These are phyloP conservation scores for Cottus gobio DNA, from an alignment of 2,113 vertebrate species.

Conservation along the genomic window DNA sequence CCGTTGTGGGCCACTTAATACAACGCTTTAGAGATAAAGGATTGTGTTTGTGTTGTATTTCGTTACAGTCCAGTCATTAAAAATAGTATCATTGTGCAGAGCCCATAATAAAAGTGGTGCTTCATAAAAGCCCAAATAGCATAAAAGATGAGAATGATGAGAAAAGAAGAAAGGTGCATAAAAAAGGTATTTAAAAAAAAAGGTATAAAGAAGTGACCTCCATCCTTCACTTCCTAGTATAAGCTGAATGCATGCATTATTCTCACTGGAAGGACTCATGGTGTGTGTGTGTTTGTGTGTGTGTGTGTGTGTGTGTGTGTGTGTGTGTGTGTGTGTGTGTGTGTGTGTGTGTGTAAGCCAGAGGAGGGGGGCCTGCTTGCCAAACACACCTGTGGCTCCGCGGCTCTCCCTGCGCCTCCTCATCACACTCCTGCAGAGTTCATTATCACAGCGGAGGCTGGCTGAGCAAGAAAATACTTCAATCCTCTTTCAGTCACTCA, in stretches of 20 bases:
- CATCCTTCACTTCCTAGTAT: conserved; percentile 25
- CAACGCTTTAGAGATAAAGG: conserved; percentile 18
- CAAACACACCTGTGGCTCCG: conserved; percentile 59
- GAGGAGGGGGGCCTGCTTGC: conserved; percentile 2
- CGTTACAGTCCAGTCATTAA: conserved; percentile 39
- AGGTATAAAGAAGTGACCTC: conserved; percentile 36
- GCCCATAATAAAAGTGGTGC: conserved; percentile 31
- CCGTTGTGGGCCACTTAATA: conserved; percentile 30
- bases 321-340: conserved; percentile 15
- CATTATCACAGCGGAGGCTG: conserved; percentile 68
- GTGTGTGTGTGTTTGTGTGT: conserved; percentile 27
- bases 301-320: conserved; percentile 21
- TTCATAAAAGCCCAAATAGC: conserved; percentile 33
- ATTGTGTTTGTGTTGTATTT: conserved; percentile 24
- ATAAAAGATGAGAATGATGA: conserved; percentile 23
- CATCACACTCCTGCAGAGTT: conserved; percentile 67
- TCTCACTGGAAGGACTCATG: conserved; percentile 21
- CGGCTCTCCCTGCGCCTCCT: conserved; percentile 35
- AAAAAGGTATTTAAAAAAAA: neutral
- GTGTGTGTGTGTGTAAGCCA: conserved; percentile 17
- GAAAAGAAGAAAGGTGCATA: neutral
- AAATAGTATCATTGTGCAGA: conserved; percentile 33
- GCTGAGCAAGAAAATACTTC: conserved; percentile 45
- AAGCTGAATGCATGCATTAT: conserved; percentile 42
- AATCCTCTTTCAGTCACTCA: conserved; percentile 29